Evolutionary conservation across 2,888 invertebrate genomes (phyloP).

Genomic region (Alloscopus bannaensis): DNA sequence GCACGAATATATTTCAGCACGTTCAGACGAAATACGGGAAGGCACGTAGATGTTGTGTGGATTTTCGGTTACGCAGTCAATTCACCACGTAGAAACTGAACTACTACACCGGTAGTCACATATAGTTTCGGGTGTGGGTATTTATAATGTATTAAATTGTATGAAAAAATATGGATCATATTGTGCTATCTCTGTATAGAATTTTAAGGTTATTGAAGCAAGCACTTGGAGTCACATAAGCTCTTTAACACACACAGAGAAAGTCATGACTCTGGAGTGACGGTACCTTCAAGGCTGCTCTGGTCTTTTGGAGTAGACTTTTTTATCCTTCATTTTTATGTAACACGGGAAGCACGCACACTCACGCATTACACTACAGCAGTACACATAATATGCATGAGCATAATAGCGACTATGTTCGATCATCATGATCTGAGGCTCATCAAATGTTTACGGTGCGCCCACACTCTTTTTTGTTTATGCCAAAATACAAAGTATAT

Average conservation of each 20-base stretch:
- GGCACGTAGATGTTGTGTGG: conserved; percentile 21
- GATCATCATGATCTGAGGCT: not conserved
- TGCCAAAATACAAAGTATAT: not conserved
- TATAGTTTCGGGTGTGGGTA: too few relatives aligned
- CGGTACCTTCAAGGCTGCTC: conserved; percentile 12
- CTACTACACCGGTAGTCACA: not conserved
- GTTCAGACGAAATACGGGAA: conserved; percentile 37
- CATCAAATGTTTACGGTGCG: not conserved
- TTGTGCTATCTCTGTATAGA: too few relatives aligned
- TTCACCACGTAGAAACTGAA: not conserved
- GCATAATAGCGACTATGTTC: too few relatives aligned
- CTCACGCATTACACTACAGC: not conserved
- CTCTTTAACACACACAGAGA: too few relatives aligned
- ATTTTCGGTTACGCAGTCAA: not conserved
- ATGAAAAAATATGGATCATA: not conserved
- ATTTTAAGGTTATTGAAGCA: too few relatives aligned
- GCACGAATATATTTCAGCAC: conserved; percentile 59
- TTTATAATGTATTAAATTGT: conserved; percentile 29
- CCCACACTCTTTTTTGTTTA: not conserved
- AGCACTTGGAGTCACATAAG: too few relatives aligned
- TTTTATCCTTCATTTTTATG: not conserved
- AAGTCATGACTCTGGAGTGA: not conserved
- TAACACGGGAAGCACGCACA: too few relatives aligned
- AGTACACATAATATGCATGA: too few relatives aligned
- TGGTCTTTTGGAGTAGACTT: conserved; percentile 1